A percentile compares a stretch with the other conserved stretches of the same genome.
phyloP scores from a whole-genome alignment of 2,113 vertebrate genomes.

The Condylura cristata region DNA sequence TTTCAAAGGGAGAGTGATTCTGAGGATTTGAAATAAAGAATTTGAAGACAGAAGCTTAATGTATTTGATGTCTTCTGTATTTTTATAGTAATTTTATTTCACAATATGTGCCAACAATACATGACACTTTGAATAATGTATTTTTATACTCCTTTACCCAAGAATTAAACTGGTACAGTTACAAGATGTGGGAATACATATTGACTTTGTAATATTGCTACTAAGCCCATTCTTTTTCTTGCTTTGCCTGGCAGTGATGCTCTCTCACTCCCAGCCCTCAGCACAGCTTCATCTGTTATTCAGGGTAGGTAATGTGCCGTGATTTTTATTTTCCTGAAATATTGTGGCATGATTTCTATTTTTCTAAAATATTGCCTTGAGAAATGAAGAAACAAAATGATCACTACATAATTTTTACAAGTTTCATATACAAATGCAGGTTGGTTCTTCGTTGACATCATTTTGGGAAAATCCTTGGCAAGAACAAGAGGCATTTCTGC shows the following conservation, averaged over 20 bases:
- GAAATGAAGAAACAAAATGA: constrained; percentile 31
- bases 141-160: constrained; percentile 56
- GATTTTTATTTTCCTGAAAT: background rate
- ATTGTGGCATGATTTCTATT: background rate
- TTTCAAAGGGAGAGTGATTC: constrained; percentile 54
- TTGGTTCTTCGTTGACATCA: background rate
- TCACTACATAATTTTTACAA: background rate
- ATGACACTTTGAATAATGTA: constrained; percentile 49
- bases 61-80: constrained; percentile 15
- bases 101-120: constrained; percentile 33
- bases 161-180: constrained; percentile 32
- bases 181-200: background rate
- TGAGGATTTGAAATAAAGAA: constrained; percentile 59
- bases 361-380: background rate
- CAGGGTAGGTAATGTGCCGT: background rate
- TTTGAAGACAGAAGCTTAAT: constrained; percentile 52
- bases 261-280: background rate
- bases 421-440: background rate
- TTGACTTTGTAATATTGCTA: background rate
- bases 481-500: constrained; percentile 1
- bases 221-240: background rate
- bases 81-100: constrained; percentile 65
- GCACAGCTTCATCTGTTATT: background rate
- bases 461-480: constrained; percentile 39
- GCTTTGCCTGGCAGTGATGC: background rate